phyloP scores from a whole-genome alignment of 2,797 vertebrate genomes.

The Enteromius afrohamiltoni region DNA sequence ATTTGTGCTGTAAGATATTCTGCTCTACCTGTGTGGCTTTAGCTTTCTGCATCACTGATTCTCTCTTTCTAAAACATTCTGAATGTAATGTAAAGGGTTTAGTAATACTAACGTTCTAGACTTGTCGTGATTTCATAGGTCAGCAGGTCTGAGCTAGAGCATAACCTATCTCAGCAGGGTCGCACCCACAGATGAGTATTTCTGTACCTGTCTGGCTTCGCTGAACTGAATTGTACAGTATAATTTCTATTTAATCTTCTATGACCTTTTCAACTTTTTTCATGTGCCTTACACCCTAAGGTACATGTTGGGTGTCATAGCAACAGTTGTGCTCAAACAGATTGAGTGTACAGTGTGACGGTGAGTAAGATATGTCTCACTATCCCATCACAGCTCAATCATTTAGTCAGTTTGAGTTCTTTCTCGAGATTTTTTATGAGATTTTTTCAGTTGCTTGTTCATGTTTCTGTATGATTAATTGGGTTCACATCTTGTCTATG shows the following conservation, averaged over 20 bases:
- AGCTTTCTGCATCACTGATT: neutral
- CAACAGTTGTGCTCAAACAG: neutral
- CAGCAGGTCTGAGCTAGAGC: neutral
- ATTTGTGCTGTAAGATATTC: neutral
- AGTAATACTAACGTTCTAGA: neutral
- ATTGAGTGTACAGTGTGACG: constrained; percentile 1
- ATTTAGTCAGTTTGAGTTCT: neutral
- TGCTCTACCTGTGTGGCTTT: neutral
- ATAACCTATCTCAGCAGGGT: constrained; percentile 19
- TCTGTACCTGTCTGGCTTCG: neutral
- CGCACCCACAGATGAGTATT: neutral
- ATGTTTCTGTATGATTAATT: neutral
- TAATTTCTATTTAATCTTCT: neutral
- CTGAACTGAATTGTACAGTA: neutral
- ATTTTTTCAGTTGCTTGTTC: neutral
- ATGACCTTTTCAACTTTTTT: neutral
- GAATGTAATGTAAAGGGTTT: neutral
- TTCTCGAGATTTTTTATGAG: neutral
- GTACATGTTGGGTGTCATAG: neutral
- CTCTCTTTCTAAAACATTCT: neutral
- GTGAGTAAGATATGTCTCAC: neutral
- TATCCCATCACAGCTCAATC: neutral
- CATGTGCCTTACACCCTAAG: neutral
- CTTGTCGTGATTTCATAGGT: neutral
- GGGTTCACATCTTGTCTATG: neutral